phyloP scores from a whole-genome alignment of 2,113 vertebrate genomes.

The Lophura nycthemera region DNA sequence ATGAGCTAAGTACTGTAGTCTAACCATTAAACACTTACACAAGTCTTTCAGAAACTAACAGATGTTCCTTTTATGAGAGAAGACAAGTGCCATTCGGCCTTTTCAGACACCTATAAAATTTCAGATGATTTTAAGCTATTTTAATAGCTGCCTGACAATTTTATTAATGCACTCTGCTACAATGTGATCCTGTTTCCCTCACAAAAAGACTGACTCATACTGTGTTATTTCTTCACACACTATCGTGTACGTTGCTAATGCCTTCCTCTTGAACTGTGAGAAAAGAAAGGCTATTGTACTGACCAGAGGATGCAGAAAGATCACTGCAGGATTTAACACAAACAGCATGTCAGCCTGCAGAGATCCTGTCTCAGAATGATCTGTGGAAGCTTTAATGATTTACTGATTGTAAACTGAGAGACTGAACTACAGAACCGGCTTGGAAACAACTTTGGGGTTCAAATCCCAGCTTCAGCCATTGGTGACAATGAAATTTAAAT shows the following conservation, averaged over 20 bases:
- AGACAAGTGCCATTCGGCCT: conserved; percentile 51
- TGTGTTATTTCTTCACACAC: not conserved
- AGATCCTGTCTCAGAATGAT: conserved; percentile 33
- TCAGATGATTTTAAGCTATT: conserved; percentile 59
- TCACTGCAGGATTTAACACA: conserved; percentile 25
- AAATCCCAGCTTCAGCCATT: conserved; percentile 10
- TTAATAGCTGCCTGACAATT: conserved; percentile 65
- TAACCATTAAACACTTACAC: not conserved
- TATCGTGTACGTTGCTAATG: not conserved
- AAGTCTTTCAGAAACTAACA: conserved; percentile 57
- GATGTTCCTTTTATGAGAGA: conserved; percentile 62
- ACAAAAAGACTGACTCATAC: conserved; percentile 37
- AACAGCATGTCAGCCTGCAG: not conserved
- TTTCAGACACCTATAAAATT: conserved; percentile 63
- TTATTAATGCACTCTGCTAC: conserved; percentile 56
- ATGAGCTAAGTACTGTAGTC: not conserved
- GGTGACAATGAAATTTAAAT: conserved; percentile 47
- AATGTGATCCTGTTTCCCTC: conserved; percentile 23
- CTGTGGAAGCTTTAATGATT: conserved; percentile 32
- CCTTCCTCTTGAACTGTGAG: conserved; percentile 28
- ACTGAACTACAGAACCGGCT: conserved; percentile 10
- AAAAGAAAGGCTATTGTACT: conserved; percentile 20
- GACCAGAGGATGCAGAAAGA: conserved; percentile 47
- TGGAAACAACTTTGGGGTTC: conserved; percentile 31
- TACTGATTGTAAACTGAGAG: conserved; percentile 37